phyloP scores from a whole-genome alignment of 2,797 vertebrate genomes.

The Iguana delicatissima region DNA sequence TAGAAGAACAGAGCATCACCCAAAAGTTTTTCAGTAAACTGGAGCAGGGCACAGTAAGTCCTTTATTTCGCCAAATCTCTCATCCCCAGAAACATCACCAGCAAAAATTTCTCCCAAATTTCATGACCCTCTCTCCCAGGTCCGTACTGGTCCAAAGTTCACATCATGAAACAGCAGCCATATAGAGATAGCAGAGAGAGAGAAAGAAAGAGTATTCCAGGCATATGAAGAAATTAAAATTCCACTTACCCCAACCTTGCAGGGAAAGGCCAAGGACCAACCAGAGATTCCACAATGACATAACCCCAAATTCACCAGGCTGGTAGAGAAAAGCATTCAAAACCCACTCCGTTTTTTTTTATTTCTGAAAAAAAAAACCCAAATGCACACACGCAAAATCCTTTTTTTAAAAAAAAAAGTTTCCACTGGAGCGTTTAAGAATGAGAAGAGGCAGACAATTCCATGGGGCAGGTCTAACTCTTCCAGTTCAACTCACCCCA shows the following conservation, averaged over 20 bases:
- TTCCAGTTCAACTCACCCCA: not conserved
- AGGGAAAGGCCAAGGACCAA: constrained; percentile 8
- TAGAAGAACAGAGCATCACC: no score
- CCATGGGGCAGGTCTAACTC: not conserved
- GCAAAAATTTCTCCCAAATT: no score
- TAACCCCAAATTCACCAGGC: not conserved
- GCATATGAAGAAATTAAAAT: no score
- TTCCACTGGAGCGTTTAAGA: not conserved
- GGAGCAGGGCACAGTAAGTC: no score
- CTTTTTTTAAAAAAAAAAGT: not conserved
- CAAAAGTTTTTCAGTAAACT: not conserved
- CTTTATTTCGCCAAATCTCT: not conserved
- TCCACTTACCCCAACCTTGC: not conserved
- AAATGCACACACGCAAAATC: not conserved
- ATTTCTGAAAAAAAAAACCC: not conserved
- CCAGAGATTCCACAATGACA: not conserved
- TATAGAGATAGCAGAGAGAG: no score
- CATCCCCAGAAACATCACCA: no score
- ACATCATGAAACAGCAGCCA: no score
- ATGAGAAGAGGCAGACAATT: no score
- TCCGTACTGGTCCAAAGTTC: not conserved
- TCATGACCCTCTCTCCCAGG: no score
- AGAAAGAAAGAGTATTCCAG: not conserved
- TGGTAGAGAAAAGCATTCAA: not conserved
- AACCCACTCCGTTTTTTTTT: not conserved